Conservation (phyloP, 2,797 vertebrate species). For the Podargus strigoides region DNA sequence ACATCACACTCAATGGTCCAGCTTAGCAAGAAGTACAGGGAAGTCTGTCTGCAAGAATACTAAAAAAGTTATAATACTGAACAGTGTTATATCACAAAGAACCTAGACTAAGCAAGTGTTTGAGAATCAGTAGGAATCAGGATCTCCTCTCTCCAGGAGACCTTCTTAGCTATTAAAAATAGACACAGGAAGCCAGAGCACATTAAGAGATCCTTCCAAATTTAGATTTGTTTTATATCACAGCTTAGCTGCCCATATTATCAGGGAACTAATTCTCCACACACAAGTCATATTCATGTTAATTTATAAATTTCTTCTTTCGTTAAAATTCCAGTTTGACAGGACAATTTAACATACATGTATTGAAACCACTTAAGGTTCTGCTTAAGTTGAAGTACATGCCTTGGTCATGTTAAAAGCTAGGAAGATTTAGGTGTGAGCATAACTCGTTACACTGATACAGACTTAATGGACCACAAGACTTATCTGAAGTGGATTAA, state of each 20-base stretch:
- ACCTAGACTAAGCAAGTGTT: neutral
- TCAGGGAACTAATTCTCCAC: neutral
- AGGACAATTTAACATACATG: neutral
- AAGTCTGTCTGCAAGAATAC: neutral
- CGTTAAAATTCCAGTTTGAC: neutral
- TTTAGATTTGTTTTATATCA: neutral
- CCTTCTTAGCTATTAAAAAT: neutral
- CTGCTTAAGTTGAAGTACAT: neutral
- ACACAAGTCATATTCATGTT: neutral
- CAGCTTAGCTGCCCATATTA: neutral
- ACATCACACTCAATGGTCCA: neutral
- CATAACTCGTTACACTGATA: neutral
- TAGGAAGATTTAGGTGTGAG: neutral
- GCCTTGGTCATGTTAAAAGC: neutral
- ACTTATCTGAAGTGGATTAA: neutral
- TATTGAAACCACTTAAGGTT: neutral
- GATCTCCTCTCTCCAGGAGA: neutral
- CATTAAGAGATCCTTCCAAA: neutral
- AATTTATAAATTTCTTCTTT: neutral
- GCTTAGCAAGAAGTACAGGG: neutral
- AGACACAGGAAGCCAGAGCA: neutral
- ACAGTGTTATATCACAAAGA: neutral
- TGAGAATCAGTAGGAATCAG: neutral
- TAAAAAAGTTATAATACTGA: accelerated
- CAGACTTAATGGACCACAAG: neutral